Base-by-base conservation (phyloP, 2,797 vertebrate genomes). In the Tiaroga cobitis region DNA sequence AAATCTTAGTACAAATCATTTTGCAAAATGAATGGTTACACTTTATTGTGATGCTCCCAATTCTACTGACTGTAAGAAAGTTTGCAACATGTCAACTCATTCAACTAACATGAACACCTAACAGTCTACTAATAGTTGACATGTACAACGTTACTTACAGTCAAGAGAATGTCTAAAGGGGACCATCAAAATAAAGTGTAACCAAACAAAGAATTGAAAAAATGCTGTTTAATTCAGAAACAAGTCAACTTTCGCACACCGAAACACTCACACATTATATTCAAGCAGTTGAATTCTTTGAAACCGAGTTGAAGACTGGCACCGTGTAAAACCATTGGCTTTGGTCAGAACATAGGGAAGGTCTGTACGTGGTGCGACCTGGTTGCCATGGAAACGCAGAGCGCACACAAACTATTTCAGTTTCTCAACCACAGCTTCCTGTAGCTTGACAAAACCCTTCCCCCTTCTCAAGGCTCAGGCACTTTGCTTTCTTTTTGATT, bases 401-500 rank as follows among this genome's bases (percentile, higher is more conserved):
- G 85, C 84, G 84, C 91, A 90, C 83, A 89, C 90, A 92, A 91
- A 91, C 90, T 92, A 93, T 95, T 95, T 95, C 77, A 88, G 92
- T 88, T 90, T 90, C 90, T 84, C 94, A 95, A 96, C 96, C 96
- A 88, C 96, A 92, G 92, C 93, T 97, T 97, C 97, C 97, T 95
- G 92, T 93, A 49, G 46, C 46, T 67, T 61, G 76, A 84, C 85
- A 83, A 51, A 90, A 91, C 67, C 39, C 19, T 56, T 43, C 65
- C 89, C 61, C 56, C 11, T 54, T 54, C 59, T 75, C 49, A 61
- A 37, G 13, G 46, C 78, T 77, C 87, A 78, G 77, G 82, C 13
- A 68, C 39, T 85, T 81, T 86, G 67, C 49, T 87, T 89, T 89
- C 80, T 81, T 56, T 86, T 84, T 76, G 3, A 32, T 89, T 84